phyloP scores from a whole-genome alignment of 2,113 vertebrate genomes.

The Cephalopterus ornatus region DNA sequence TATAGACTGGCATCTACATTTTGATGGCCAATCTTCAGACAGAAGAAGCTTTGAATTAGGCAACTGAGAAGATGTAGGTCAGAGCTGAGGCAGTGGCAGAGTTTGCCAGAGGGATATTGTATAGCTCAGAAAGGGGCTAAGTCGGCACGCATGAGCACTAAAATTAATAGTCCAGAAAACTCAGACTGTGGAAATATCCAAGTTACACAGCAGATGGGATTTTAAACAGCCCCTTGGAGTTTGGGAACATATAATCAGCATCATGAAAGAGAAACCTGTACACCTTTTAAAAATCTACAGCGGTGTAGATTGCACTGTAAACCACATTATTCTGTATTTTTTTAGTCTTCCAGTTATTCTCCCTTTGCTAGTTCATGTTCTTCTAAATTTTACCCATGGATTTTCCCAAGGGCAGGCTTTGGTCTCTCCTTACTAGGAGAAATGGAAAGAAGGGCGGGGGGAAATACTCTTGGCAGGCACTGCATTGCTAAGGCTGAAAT shows the following conservation, averaged over 20 bases:
- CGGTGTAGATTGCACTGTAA: neutral
- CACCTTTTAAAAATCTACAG: neutral
- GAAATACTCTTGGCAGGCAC: neutral
- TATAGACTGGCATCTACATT: neutral
- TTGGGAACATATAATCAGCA: neutral
- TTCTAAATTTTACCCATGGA: neutral
- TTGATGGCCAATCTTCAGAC: neutral
- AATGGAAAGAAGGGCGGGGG: neutral
- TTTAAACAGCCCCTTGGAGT: neutral
- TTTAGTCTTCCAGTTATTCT: conserved; percentile 4
- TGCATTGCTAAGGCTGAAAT: neutral
- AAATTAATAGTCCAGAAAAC: neutral
- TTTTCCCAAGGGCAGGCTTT: conserved; percentile 29
- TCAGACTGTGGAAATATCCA: neutral
- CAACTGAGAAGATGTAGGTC: neutral
- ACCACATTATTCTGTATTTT: neutral
- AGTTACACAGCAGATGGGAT: neutral
- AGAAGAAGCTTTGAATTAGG: neutral
- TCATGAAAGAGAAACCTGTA: neutral
- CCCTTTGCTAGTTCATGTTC: neutral
- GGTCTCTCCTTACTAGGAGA: conserved; percentile 5
- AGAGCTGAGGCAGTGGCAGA: neutral
- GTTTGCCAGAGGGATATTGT: neutral
- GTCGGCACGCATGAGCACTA: rapidly evolving
- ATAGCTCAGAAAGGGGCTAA: neutral